phyloP scores from a whole-genome alignment of 2,797 vertebrate species.

The Enteromius argenteus region DNA sequence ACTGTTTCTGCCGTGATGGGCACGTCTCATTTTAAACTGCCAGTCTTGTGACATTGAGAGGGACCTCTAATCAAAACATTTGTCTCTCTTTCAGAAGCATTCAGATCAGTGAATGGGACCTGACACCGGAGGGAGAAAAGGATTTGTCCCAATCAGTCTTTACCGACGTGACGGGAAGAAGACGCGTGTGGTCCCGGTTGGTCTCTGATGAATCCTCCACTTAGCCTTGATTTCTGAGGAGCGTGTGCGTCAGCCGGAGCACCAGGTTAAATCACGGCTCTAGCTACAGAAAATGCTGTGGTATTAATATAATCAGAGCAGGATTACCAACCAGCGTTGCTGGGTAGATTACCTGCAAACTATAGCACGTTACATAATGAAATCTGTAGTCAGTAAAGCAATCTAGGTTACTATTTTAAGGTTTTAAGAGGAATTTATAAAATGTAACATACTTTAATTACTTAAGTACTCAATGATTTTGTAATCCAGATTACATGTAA shows the following conservation, averaged over 20 bases:
- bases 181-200: conserved; percentile 75
- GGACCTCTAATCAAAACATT: conserved; percentile 85
- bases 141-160: conserved; percentile 83
- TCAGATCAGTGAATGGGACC: conserved; percentile 79
- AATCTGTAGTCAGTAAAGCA: background rate
- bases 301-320: conserved; percentile 29
- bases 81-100: conserved; percentile 80
- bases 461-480: background rate
- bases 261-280: conserved; percentile 78
- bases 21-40: conserved; percentile 72
- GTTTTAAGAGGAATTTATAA: background rate
- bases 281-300: conserved; percentile 24
- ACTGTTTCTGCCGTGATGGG: conserved; percentile 69
- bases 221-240: conserved; percentile 83
- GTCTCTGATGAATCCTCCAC: conserved; percentile 83
- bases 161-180: conserved; percentile 72
- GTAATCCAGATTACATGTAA: conserved; percentile 2
- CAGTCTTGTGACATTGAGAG: conserved; percentile 77
- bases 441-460: background rate
- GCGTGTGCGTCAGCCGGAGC: conserved; percentile 68
- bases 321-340: background rate
- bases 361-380: background rate
- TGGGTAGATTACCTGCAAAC: background rate
- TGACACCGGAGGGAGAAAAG: conserved; percentile 78
- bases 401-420: background rate